phyloP scores from a whole-genome alignment of 2,888 invertebrate species.

The Nasonia oneida region DNA sequence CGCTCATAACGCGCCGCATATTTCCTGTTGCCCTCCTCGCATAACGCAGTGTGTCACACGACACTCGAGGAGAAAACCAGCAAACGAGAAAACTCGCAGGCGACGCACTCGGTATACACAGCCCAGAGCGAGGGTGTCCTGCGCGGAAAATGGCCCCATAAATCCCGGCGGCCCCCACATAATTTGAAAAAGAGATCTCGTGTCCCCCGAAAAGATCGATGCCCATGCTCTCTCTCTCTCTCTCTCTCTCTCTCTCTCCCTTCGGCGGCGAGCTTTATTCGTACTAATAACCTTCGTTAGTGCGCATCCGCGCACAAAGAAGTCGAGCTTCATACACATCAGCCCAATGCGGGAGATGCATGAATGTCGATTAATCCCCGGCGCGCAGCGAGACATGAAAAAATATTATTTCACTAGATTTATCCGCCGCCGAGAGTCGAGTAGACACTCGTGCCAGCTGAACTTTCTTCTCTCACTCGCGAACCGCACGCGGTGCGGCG shows the following conservation, averaged over 20 bases:
- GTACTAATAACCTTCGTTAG: constrained; percentile 43
- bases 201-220: constrained; percentile 36
- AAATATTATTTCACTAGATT: constrained; percentile 46
- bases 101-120: background rate
- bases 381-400: constrained; percentile 8
- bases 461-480: background rate
- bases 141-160: constrained; percentile 53
- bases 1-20: background rate
- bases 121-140: constrained; percentile 2
- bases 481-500: background rate
- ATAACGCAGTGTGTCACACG: constrained; percentile 22
- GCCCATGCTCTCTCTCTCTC: background rate
- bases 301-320: background rate
- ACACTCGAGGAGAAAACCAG: constrained; percentile 3
- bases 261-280: constrained; percentile 18
- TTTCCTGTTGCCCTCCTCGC: background rate
- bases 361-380: constrained; percentile 48
- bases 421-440: constrained; percentile 33
- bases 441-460: constrained; percentile 28
- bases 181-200: constrained; percentile 53
- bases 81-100: background rate
- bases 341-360: background rate
- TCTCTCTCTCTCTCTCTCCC: background rate
- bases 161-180: constrained; percentile 32
- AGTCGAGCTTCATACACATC: background rate